phyloP scores from a whole-genome alignment of 1,140 invertebrate genomes.

The Drosophila varians region DNA sequence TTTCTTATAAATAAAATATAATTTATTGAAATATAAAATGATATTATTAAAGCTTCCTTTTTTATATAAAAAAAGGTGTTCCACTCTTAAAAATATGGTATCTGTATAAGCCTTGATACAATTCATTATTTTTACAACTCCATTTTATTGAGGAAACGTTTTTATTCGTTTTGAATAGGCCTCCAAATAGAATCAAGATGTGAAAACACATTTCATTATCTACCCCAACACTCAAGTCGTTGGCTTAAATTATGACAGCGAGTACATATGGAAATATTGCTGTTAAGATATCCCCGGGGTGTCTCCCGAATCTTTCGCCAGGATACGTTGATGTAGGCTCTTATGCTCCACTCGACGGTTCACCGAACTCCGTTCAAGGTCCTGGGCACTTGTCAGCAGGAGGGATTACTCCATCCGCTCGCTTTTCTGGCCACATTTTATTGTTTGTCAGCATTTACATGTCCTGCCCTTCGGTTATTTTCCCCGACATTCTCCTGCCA shows the following conservation, averaged over 20 bases:
- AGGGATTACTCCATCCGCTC: constrained; percentile 51
- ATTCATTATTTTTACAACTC: neutral
- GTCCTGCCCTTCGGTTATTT: constrained; percentile 23
- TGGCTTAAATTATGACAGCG: constrained; percentile 16
- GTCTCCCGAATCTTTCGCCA: constrained; percentile 22
- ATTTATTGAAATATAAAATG: too few species aligned
- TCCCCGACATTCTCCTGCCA: neutral
- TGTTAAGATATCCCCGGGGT: constrained; percentile 7
- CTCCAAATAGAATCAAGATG: neutral
- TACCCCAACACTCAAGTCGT: constrained; percentile 7
- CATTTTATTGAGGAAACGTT: neutral
- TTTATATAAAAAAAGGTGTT: too few species aligned
- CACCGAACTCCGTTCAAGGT: constrained; percentile 31
- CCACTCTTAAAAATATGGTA: neutral
- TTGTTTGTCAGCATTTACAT: constrained; percentile 72
- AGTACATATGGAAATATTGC: constrained; percentile 14
- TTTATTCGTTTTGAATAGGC: neutral
- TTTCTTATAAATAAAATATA: too few species aligned
- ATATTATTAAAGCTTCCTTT: too few species aligned
- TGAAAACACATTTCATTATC: neutral
- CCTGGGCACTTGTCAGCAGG: constrained; percentile 52
- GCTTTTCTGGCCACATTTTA: constrained; percentile 49
- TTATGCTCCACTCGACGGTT: constrained; percentile 28
- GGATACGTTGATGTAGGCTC: constrained; percentile 29
- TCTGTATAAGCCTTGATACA: neutral